Conservation (phyloP, 2,797 vertebrate genomes). For the Rhincodon typus region DNA sequence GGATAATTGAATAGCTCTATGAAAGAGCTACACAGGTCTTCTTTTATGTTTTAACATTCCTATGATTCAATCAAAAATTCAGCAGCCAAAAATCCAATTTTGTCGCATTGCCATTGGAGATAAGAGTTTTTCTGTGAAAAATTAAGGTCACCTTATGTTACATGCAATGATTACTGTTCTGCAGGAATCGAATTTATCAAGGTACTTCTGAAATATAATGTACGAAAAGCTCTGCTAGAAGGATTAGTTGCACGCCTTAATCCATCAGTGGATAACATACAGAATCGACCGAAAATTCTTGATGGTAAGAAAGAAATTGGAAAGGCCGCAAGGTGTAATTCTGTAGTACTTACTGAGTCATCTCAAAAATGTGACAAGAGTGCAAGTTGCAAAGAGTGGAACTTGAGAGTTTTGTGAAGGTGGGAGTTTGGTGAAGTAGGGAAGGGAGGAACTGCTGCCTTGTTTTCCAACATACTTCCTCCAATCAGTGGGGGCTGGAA, state of each 20-base stretch:
- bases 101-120: neutral
- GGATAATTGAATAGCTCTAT: too few relatives aligned
- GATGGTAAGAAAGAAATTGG: slow-evolving; percentile 52
- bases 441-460: too few relatives aligned
- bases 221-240: slow-evolving; percentile 56
- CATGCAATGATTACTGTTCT: slow-evolving; percentile 22
- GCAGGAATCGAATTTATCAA: slow-evolving; percentile 66
- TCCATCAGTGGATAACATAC: slow-evolving; percentile 45
- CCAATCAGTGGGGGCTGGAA: too few relatives aligned
- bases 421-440: too few relatives aligned
- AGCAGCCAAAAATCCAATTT: neutral
- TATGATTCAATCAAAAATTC: neutral
- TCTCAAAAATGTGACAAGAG: neutral
- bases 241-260: slow-evolving; percentile 63
- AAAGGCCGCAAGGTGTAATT: neutral
- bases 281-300: slow-evolving; percentile 45
- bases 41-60: neutral
- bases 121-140: neutral
- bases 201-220: slow-evolving; percentile 55
- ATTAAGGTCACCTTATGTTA: neutral
- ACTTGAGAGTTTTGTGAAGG: too few relatives aligned
- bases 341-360: neutral
- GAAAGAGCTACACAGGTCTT: neutral
- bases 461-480: too few relatives aligned
- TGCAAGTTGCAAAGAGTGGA: too few relatives aligned